Evolutionary conservation across 2,888 invertebrate species (phyloP).

Genomic region (Andricus curvator): DNA sequence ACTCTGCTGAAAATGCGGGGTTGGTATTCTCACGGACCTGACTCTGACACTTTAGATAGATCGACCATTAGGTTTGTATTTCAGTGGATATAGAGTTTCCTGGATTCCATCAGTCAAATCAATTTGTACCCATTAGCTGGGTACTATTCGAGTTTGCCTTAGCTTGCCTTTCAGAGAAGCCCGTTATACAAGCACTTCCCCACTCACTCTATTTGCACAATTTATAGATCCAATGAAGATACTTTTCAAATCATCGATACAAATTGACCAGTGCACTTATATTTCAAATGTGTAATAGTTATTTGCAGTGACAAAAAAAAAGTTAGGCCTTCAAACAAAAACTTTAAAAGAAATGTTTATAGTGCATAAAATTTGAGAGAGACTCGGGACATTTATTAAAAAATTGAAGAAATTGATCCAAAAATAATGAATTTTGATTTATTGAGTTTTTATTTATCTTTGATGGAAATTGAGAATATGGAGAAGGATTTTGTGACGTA

Average conservation of each 20-base stretch:
- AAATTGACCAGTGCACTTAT: neutral
- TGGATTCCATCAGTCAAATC: constrained; percentile 74
- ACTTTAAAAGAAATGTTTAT: no score
- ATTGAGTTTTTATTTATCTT: neutral
- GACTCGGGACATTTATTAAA: neutral
- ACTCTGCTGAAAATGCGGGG: constrained; percentile 43
- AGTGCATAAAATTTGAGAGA: no score
- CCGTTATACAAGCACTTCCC: neutral
- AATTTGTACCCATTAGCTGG: constrained; percentile 77
- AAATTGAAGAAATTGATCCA: neutral
- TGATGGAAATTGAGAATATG: neutral
- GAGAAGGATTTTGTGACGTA: neutral
- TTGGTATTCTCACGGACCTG: constrained; percentile 59
- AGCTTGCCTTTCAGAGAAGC: constrained; percentile 55
- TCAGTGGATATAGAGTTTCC: constrained; percentile 74
- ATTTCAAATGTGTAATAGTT: no score
- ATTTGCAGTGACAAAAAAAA: no score
- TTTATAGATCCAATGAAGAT: neutral
- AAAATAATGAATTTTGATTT: neutral
- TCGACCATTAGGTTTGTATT: constrained; percentile 76
- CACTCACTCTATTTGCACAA: neutral
- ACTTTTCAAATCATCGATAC: neutral
- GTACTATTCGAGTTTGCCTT: constrained; percentile 56
- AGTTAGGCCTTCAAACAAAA: no score
- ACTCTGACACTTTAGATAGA: constrained; percentile 75